Conservation (phyloP, 2,888 invertebrate genomes). For the Acanthosepion lycidas region DNA sequence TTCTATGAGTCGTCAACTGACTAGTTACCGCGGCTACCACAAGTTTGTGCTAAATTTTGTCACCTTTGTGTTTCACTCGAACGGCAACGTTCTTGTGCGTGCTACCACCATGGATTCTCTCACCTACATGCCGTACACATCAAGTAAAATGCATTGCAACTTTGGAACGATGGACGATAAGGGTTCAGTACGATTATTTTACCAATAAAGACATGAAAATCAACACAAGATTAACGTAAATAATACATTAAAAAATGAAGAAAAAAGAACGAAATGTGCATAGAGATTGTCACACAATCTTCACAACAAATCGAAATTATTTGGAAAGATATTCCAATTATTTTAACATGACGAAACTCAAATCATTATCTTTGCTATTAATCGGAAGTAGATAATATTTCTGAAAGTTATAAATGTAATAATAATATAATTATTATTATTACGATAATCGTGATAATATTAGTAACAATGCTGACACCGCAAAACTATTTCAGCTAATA, state of each 20-base stretch:
- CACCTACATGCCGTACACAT: constrained; percentile 24
- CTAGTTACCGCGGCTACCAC: constrained; percentile 18
- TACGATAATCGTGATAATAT: neutral
- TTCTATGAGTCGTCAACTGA: constrained; percentile 40
- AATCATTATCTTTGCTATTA: neutral
- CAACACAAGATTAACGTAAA: neutral
- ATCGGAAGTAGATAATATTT: neutral
- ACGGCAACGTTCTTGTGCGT: constrained; percentile 35
- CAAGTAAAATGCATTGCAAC: constrained; percentile 39
- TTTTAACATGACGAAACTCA: neutral
- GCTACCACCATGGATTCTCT: constrained; percentile 41
- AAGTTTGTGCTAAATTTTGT: constrained; percentile 39
- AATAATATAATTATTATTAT: too few species aligned
- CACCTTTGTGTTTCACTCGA: neutral
- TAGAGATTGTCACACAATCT: neutral
- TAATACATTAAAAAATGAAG: neutral
- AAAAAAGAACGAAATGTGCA: neutral
- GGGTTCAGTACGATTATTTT: constrained; percentile 39
- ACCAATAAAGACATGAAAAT: neutral
- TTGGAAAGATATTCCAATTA: neutral
- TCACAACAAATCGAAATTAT: neutral
- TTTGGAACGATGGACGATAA: neutral
- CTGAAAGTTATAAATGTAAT: too few species aligned
- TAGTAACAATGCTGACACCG: neutral
- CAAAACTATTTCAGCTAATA: neutral